Evolutionary conservation across 1,140 invertebrate genomes (phyloP).

Genomic region (Calliphora vicina): DNA sequence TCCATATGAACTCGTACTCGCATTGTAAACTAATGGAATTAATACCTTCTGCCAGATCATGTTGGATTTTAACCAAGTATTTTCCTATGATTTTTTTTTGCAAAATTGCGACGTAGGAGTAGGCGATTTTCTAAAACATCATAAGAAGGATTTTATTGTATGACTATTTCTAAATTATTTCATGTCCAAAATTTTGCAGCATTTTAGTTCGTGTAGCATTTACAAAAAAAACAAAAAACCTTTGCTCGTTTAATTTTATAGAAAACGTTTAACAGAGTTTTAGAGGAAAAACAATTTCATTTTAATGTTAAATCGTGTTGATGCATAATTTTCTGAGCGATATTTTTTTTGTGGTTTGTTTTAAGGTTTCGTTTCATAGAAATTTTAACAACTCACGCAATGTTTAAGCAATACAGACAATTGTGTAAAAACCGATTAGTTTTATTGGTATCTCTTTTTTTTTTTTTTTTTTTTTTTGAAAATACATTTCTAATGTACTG

Average conservation of each 20-base stretch:
- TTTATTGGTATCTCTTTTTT: too few species aligned
- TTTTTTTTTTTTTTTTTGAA: too few species aligned
- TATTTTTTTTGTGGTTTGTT: background rate
- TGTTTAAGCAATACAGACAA: background rate
- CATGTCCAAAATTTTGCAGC: background rate
- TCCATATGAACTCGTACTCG: background rate
- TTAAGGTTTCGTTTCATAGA: background rate
- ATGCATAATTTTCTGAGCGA: conserved; percentile 25
- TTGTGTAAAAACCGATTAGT: background rate
- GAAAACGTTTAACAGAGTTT: conserved; percentile 7
- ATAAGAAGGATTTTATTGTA: background rate
- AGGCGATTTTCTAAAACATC: background rate
- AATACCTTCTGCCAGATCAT: background rate
- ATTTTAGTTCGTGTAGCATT: background rate
- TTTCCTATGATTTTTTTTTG: background rate
- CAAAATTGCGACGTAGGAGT: background rate
- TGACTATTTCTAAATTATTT: background rate
- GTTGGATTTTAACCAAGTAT: background rate
- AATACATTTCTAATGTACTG: too few species aligned
- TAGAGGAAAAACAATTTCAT: conserved; percentile 22
- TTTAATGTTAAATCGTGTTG: conserved; percentile 31
- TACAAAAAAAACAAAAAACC: background rate
- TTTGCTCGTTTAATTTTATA: conserved; percentile 8
- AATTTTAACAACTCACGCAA: conserved; percentile 27
- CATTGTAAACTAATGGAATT: background rate